phyloP scores from a whole-genome alignment of 2,113 vertebrate species.

The Orientallactaga bullata region DNA sequence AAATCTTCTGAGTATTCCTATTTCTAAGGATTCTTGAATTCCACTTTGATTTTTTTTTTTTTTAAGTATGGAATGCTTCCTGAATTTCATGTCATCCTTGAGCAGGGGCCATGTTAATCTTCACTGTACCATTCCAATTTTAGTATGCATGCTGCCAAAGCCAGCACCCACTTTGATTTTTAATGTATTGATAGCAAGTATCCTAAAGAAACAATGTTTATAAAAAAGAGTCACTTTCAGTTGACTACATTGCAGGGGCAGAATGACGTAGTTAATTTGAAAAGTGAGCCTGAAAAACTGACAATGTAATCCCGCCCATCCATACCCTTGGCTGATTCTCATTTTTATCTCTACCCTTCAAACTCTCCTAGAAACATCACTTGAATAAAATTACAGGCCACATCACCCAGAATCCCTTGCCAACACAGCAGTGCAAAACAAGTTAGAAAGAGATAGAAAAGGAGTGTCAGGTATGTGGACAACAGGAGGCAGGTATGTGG shows the following conservation, averaged over 20 bases:
- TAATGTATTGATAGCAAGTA: neutral
- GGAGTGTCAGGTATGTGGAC: neutral
- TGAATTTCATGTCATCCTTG: no score
- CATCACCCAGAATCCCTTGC: neutral
- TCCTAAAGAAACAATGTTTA: neutral
- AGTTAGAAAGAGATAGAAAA: neutral
- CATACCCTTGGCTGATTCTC: neutral
- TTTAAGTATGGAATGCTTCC: no score
- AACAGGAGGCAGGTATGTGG: neutral
- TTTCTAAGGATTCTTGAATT: neutral
- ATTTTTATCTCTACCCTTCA: neutral
- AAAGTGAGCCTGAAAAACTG: no score
- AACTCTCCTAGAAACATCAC: neutral
- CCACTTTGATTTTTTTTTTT: neutral
- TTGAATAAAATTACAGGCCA: neutral
- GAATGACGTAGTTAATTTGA: neutral
- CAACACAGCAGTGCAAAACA: no score
- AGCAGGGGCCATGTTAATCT: no score
- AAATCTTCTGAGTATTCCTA: neutral
- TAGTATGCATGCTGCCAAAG: no score
- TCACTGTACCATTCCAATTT: no score
- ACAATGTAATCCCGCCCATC: neutral
- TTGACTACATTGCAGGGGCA: neutral
- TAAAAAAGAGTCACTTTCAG: neutral
- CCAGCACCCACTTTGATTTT: neutral